These are phyloP conservation scores for Calameuta filiformis DNA, from an alignment of 2,888 invertebrate genomes.

Conservation along the genomic window DNA sequence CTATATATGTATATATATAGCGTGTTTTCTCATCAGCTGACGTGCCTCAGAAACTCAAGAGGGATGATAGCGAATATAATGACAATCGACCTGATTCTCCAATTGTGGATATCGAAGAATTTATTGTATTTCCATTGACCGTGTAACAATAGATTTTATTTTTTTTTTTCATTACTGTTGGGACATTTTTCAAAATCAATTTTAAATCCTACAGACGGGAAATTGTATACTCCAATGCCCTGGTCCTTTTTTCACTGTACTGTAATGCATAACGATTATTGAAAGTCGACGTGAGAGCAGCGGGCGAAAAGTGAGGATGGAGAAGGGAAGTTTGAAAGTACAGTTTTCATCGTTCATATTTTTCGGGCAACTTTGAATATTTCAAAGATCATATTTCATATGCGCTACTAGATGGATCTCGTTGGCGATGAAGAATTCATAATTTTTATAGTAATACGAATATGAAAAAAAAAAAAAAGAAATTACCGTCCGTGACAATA, in stretches of 20 bases:
- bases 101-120: neutral
- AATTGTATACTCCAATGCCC: neutral
- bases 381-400: neutral
- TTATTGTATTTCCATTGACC: neutral
- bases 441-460: neutral
- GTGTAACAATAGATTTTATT: neutral
- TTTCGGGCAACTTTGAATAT: neutral
- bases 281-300: neutral
- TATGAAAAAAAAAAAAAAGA: neutral
- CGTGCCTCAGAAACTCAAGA: neutral
- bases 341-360: neutral
- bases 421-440: neutral
- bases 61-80: neutral
- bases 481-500: no score
- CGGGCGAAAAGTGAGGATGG: neutral
- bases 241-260: neutral
- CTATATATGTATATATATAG: neutral
- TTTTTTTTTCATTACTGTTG: no score
- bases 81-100: neutral
- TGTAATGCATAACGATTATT: neutral
- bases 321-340: neutral
- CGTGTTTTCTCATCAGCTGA: neutral
- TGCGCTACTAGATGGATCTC: neutral
- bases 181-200: no score
- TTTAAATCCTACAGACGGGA: no score